Evolutionary conservation across 2,113 vertebrate species (phyloP).

Genomic region (Heterocephalus glaber): DNA sequence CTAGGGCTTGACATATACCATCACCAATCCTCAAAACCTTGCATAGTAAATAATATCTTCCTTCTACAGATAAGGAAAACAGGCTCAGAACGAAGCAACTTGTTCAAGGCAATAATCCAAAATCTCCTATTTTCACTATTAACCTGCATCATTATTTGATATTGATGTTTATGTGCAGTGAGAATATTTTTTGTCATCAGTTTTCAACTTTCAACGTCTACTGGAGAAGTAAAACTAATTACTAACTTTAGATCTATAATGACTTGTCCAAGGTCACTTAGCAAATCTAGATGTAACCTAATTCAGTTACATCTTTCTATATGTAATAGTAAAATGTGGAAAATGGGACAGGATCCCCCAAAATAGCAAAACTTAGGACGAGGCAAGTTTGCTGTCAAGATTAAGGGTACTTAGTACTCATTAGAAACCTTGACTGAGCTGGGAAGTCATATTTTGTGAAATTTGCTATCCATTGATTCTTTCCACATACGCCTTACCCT

Average conservation of each 20-base stretch:
- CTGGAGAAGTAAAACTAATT: not conserved
- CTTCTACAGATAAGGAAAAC: not conserved
- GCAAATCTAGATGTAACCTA: constrained; percentile 38
- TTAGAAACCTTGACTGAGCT: not conserved
- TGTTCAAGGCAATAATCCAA: not conserved
- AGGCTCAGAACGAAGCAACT: constrained; percentile 10
- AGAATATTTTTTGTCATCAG: not conserved
- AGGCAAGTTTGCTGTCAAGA: not conserved
- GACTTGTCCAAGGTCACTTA: not conserved
- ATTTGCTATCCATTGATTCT: not conserved
- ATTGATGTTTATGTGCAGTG: not conserved
- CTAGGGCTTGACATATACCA: not conserved
- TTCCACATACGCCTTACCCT: not conserved
- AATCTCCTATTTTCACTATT: not conserved
- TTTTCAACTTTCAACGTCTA: not conserved
- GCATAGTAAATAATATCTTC: not conserved
- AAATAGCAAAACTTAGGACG: constrained; percentile 27
- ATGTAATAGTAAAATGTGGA: constrained; percentile 34
- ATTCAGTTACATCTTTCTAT: not conserved
- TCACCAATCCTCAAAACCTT: not conserved
- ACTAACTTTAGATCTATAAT: not conserved
- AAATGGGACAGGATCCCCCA: not conserved
- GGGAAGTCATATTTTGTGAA: not conserved
- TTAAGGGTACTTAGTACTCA: not conserved
- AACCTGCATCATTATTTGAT: not conserved